Base-by-base conservation (phyloP, 2,888 invertebrate genomes). In the Augiades crinisus region DNA sequence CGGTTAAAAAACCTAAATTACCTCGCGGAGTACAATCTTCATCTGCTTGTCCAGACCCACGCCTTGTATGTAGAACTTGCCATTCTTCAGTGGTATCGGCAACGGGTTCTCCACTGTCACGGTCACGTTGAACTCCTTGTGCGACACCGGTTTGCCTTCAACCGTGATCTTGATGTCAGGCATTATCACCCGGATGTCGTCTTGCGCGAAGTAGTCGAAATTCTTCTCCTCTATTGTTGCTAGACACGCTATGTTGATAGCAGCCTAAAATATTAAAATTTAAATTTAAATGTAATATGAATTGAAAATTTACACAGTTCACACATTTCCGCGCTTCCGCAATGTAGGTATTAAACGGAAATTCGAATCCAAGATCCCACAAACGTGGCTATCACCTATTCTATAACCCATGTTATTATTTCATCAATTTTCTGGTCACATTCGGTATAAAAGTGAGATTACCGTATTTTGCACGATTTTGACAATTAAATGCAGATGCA, bases 181-280 rank as follows among this genome's bases (percentile, higher is more conserved):
- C 68, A 97, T 97, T 19, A 96, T 90, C 3, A 97, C 95, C 62
- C 96, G 91, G 74, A 97, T 97, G 81, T 97, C 96, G 64, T 97
- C 96, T 83, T 96, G 95, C 0, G 95, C 96, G 70, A 94, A 96
- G 75, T 95, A 97, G 68, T 97, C 97, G 72, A 93, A 97, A 52
- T 95, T 93, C 0, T 94, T 96, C 52, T 95, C 94, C 37, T 93
- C 92, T 17, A 98, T 95, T 1, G 92, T 92, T 0, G 95, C 95
- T 49, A 97, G 77, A 61, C 95, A 96, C 2, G 95, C 93, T 44
- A 97, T 94, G 69, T 95, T 95, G 78, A 98, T 97, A 0, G 96
- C 94, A 40, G 94, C 93, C 90, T 82, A 16, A 21, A 41, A 6
- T 24, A 30, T 22, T 21, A 52, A 19, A 5, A 12, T 12, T 16